phyloP scores from a whole-genome alignment of 64 coral and sea anemone genomes.

The Dendronephthya gigantea region DNA sequence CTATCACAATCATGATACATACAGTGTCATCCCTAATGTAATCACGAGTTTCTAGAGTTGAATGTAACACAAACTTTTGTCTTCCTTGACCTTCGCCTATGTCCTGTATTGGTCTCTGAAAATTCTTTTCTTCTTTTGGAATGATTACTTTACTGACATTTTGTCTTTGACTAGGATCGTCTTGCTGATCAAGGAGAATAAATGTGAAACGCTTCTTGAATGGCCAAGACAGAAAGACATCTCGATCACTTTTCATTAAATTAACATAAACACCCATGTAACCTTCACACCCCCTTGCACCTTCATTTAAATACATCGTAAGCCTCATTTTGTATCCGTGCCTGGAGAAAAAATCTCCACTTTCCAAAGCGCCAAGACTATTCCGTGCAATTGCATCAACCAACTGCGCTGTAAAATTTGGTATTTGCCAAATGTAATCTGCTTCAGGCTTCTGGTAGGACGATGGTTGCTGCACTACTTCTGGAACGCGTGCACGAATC shows the following conservation, averaged over 20 bases:
- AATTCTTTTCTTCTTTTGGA: background rate
- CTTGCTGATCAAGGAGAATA: background rate
- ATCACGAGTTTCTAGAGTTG: background rate
- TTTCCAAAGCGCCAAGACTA: background rate
- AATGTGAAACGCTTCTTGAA: background rate
- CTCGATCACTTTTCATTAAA: background rate
- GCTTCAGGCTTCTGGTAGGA: background rate
- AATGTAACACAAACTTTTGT: background rate
- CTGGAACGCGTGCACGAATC: background rate
- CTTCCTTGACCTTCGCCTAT: background rate
- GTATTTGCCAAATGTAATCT: background rate
- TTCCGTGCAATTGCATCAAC: background rate
- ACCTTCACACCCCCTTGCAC: background rate
- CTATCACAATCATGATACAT: background rate
- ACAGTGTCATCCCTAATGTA: background rate
- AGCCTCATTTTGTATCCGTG: background rate
- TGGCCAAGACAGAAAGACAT: background rate
- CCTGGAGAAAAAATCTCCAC: background rate
- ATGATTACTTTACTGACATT: background rate
- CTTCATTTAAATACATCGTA: background rate
- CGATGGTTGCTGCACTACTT: background rate
- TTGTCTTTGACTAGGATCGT: background rate
- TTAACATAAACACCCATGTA: background rate
- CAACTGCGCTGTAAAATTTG: background rate
- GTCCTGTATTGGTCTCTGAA: background rate